These are phyloP conservation scores for Cranoglanis bouderius DNA, from an alignment of 2,113 vertebrate genomes.

Conservation along the genomic window DNA sequence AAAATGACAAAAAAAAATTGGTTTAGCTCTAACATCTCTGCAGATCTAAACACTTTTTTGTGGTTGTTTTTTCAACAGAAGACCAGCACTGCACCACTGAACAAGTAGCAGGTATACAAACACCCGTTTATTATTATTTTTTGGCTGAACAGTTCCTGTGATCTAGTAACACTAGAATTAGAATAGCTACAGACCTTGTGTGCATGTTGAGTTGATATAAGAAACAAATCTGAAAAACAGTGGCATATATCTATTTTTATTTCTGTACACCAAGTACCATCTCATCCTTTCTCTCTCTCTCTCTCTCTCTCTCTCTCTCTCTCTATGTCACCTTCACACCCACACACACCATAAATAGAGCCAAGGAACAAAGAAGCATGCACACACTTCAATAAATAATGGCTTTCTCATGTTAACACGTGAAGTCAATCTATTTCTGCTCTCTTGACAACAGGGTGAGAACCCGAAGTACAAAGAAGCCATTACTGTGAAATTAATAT, in stretches of 20 bases:
- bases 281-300: not conserved
- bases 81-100: not conserved
- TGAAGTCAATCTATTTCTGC: conserved; percentile 27
- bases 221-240: not conserved
- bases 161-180: too few species aligned
- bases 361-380: conserved; percentile 25
- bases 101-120: not conserved
- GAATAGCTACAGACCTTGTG: not conserved
- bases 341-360: conserved; percentile 24
- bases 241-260: not conserved
- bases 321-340: not conserved
- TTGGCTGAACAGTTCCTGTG: not conserved
- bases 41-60: not conserved
- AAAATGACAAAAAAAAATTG: not conserved
- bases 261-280: conserved; percentile 4
- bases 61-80: not conserved
- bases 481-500: conserved; percentile 16
- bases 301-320: not conserved
- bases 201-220: not conserved
- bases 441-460: not conserved
- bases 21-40: not conserved
- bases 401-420: conserved; percentile 4
- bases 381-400: conserved; percentile 25
- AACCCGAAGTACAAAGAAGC: conserved; percentile 23
- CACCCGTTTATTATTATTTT: not conserved